Evolutionary conservation across 2,797 vertebrate genomes (phyloP).

Genomic region (Chloroceryle inda): DNA sequence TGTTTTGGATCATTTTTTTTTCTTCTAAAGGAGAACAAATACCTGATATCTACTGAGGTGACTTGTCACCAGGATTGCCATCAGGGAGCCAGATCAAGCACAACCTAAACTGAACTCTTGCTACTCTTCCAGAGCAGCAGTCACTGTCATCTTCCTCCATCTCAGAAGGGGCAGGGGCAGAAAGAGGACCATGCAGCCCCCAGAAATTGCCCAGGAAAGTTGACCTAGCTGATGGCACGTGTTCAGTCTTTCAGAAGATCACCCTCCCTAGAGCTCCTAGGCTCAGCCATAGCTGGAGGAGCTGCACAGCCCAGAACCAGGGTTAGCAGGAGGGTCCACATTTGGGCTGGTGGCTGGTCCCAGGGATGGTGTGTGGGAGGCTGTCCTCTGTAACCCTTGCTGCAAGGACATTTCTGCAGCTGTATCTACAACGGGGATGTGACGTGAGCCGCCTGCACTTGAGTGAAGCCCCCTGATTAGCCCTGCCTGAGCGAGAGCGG

Average conservation of each 20-base stretch:
- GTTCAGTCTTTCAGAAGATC: background rate
- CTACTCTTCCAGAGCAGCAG: background rate
- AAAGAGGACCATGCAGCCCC: background rate
- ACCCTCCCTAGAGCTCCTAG: background rate
- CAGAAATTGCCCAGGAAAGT: background rate
- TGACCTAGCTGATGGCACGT: background rate
- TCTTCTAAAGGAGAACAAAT: background rate
- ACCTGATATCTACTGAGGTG: background rate
- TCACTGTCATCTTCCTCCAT: background rate
- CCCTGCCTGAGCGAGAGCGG: background rate
- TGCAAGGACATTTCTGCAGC: background rate
- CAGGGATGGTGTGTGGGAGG: background rate
- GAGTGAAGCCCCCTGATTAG: background rate
- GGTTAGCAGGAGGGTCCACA: background rate
- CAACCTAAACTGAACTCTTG: background rate
- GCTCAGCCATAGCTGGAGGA: background rate
- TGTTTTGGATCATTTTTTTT: background rate
- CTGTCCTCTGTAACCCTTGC: background rate
- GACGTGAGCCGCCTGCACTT: background rate
- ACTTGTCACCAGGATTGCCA: background rate
- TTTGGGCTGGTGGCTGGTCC: background rate
- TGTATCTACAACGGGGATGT: background rate
- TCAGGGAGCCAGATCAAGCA: background rate
- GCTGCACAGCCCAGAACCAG: background rate
- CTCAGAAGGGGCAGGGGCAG: background rate